These are phyloP conservation scores for Thamnophis elegans DNA, from an alignment of 2,797 vertebrate genomes.

Conservation along the genomic window DNA sequence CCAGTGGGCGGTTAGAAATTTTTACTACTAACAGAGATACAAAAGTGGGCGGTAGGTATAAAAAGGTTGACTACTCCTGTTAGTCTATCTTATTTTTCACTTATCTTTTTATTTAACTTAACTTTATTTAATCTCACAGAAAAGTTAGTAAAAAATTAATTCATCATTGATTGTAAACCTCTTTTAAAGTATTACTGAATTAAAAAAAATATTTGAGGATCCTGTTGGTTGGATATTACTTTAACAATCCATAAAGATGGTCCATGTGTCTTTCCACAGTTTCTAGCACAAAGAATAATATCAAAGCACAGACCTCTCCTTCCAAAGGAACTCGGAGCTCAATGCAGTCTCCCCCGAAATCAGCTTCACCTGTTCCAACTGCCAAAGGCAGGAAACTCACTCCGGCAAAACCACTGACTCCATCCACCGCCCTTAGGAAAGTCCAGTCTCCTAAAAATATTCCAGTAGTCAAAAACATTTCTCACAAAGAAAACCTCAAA, in stretches of 20 bases:
- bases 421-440: slow-evolving; percentile 73
- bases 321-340: slow-evolving; percentile 83
- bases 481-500: slow-evolving; percentile 70
- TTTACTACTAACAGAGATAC: no score
- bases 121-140: not conserved
- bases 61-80: no score
- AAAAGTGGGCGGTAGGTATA: no score
- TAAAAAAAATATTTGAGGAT: not conserved
- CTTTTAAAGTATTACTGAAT: slow-evolving; percentile 29
- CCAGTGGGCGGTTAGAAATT: no score
- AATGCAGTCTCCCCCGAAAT: slow-evolving; percentile 84
- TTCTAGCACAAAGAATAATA: slow-evolving; percentile 79
- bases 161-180: not conserved
- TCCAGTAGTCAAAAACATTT: slow-evolving; percentile 62
- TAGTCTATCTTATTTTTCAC: not conserved
- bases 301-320: slow-evolving; percentile 75
- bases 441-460: slow-evolving; percentile 70
- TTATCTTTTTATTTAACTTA: no score
- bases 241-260: slow-evolving; percentile 43
- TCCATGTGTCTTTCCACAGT: slow-evolving; percentile 74
- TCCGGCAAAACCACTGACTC: slow-evolving; percentile 72
- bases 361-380: slow-evolving; percentile 49
- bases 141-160: not conserved
- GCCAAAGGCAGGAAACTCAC: slow-evolving; percentile 80
- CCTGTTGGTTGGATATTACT: not conserved